Evolutionary conservation across 2,113 vertebrate genomes (phyloP), one percentile per base, ranked within the genome.

Genomic region (Macheiramphus alcinus): DNA sequence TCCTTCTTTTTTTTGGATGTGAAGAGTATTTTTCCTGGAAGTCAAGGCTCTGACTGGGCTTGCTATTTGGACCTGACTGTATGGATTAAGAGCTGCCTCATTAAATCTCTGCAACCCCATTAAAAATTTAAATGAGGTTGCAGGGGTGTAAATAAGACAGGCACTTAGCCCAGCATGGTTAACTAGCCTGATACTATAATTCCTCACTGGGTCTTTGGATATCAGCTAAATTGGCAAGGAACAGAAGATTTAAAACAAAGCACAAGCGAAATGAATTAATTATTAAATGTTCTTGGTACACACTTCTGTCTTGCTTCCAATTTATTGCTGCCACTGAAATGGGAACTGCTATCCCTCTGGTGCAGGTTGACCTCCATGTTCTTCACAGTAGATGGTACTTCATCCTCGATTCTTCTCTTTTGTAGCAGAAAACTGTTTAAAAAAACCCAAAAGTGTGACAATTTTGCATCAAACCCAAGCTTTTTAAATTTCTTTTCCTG

Each of bases 41-140:
- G 67, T 86, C 9, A 38, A 63, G 40, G 6, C 38, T 80, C 48
- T 81, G 82, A 79, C 26, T 72, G 55, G 36, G n/a, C n/a, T 62
- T 91, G 34, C 17, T 63, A 1, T 75, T 93, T 86, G 47, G 58
- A 72, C 48, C 68, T 89, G 80, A 26, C 70, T 89, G 20, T 67
- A 61, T 83, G 87, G 84, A 82, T 93, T 82, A 90, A 83, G 71
- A 74, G 50, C 40, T 94, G 73, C 36, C 74, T 97, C 63, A 79
- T 89, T 97, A 90, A 78, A 75, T 83, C 84, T 82, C 89, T 94
- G 74, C 72, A 93, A 43, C 74, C 27, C 68, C 36, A 92, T 96
- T 93, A 90, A 94, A 95, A 93, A 72, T 62, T 94, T 80, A 95
- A 90, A 94, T 95, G 86, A 80, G 67, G 50, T 73, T 86, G 84